These are phyloP conservation scores for Enteromius afrohamiltoni DNA, from an alignment of 2,797 vertebrate species.

Conservation along the genomic window DNA sequence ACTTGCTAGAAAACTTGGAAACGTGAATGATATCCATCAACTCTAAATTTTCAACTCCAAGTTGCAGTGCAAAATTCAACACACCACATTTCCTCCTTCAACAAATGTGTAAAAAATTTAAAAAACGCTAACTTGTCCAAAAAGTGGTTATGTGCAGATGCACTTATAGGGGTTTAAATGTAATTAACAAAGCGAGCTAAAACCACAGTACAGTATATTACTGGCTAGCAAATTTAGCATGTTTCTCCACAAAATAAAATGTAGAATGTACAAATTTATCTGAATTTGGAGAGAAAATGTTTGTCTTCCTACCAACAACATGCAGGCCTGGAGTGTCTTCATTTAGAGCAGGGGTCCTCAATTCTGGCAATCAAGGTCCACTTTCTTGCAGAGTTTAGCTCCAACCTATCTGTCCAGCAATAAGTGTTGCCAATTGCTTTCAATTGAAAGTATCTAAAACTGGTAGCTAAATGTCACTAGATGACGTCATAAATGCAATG, in stretches of 20 bases:
- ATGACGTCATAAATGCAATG: too few relatives aligned
- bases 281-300: background rate
- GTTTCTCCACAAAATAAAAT: background rate
- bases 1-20: background rate
- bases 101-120: background rate
- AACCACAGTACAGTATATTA: background rate
- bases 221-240: background rate
- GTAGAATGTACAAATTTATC: background rate
- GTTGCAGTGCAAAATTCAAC: constrained; percentile 14
- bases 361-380: background rate
- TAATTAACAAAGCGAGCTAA: constrained; percentile 2
- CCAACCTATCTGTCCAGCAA: background rate
- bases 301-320: background rate
- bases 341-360: background rate
- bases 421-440: too few relatives aligned
- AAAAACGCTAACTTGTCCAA: constrained; percentile 3
- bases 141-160: constrained; percentile 17
- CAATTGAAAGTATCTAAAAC: too few relatives aligned
- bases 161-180: constrained; percentile 12
- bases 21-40: background rate
- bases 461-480: too few relatives aligned
- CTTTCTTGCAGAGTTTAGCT: background rate
- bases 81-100: background rate
- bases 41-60: background rate
- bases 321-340: background rate